A percentile compares a stretch with the other conserved stretches of the same genome.
Conservation (phyloP, 2,797 vertebrate genomes). For the Spinus pinus region DNA sequence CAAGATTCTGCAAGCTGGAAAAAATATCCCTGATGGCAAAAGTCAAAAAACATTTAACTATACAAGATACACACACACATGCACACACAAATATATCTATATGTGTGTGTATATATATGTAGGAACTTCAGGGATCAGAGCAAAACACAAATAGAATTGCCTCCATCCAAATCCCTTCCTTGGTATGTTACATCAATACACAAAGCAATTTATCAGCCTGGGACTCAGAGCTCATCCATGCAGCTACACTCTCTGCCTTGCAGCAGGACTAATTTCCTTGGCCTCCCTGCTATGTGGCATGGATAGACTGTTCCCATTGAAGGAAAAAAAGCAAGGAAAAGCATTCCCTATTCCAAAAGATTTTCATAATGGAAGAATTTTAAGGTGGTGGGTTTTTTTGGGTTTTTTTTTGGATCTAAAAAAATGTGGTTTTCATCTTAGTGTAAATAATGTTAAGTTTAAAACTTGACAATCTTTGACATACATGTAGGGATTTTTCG, state of each 20-base stretch:
- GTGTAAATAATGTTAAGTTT: not conserved
- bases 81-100: rapidly evolving
- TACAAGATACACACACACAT: not conserved
- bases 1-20: not conserved
- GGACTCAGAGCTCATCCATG: not conserved
- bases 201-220: not conserved
- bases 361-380: not conserved
- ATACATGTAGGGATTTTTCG: not conserved
- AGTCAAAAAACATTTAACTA: not conserved
- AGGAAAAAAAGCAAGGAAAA: not conserved
- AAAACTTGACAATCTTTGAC: not conserved
- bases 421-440: not conserved
- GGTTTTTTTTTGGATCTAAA: not conserved
- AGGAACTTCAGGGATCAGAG: not conserved
- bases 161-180: not conserved
- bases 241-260: not conserved
- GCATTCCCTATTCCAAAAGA: not conserved
- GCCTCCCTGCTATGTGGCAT: not conserved
- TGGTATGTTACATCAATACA: not conserved
- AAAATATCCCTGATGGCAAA: not conserved
- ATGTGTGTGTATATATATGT: rapidly evolving
- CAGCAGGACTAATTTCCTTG: not conserved
- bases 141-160: not conserved
- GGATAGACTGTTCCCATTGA: not conserved
- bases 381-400: too few species aligned